phyloP scores from a whole-genome alignment of 2,888 invertebrate genomes.

The Ceraclea dissimilis region DNA sequence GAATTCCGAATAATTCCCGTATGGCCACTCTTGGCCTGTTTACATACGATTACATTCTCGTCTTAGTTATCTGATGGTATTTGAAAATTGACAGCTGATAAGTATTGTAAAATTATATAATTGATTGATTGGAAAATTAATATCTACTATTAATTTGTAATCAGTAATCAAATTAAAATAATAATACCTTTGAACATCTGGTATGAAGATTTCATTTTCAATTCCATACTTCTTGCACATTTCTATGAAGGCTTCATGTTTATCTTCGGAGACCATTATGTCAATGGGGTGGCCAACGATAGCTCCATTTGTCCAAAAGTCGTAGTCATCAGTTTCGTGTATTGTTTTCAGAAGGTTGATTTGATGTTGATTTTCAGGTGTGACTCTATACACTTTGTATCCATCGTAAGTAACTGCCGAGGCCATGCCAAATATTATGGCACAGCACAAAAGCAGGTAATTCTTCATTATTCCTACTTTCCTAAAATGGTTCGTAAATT shows the following conservation, averaged over 20 bases:
- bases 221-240: conserved; percentile 36
- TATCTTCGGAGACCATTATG: conserved; percentile 42
- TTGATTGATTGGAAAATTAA: too few relatives aligned
- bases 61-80: too few relatives aligned
- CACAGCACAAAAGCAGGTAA: neutral
- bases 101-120: too few relatives aligned
- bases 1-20: too few relatives aligned
- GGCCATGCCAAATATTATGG: neutral
- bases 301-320: conserved; percentile 41
- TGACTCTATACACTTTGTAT: conserved; percentile 51
- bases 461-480: too few relatives aligned
- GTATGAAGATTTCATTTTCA: conserved; percentile 36
- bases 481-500: too few relatives aligned
- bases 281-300: conserved; percentile 40
- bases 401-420: conserved; percentile 30
- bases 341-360: conserved; percentile 44
- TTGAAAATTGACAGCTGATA: too few relatives aligned
- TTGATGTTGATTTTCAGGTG: conserved; percentile 44
- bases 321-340: conserved; percentile 33
- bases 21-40: too few relatives aligned
- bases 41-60: too few relatives aligned
- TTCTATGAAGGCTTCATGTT: conserved; percentile 34
- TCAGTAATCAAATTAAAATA: too few relatives aligned
- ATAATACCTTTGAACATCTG: conserved; percentile 48
- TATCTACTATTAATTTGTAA: too few relatives aligned